Conservation (phyloP, 1,140 invertebrate genomes). For the Lepidostoma basale region DNA sequence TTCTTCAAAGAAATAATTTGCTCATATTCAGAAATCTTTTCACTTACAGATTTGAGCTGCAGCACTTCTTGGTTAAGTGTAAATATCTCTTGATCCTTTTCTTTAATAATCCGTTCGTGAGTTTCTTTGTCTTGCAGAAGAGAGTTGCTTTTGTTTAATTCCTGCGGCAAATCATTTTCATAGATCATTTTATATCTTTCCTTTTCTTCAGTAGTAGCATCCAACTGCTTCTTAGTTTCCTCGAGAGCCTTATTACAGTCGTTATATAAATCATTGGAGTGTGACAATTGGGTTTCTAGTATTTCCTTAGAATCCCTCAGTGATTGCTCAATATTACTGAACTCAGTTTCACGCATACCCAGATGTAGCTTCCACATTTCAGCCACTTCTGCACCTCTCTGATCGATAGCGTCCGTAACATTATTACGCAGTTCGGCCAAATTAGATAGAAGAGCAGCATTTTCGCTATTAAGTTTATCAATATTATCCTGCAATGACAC, state of each 20-base stretch:
- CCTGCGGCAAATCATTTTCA: slow-evolving; percentile 56
- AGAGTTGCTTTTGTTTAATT: slow-evolving; percentile 57
- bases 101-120: slow-evolving; percentile 45
- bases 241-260: slow-evolving; percentile 45
- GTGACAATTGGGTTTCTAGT: slow-evolving; percentile 28
- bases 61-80: slow-evolving; percentile 14
- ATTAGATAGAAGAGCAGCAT: slow-evolving; percentile 55
- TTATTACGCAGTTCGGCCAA: slow-evolving; percentile 55
- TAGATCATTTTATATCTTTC: slow-evolving; percentile 53
- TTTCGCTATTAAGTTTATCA: slow-evolving; percentile 52
- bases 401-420: slow-evolving; percentile 62
- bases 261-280: slow-evolving; percentile 39
- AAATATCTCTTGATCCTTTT: slow-evolving; percentile 28
- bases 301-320: slow-evolving; percentile 53
- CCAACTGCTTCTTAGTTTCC: slow-evolving; percentile 55
- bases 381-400: slow-evolving; percentile 67
- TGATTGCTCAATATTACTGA: slow-evolving; percentile 59
- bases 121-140: slow-evolving; percentile 47
- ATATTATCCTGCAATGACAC: slow-evolving; percentile 33
- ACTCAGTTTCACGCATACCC: slow-evolving; percentile 64
- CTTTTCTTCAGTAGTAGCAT: slow-evolving; percentile 57
- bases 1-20: slow-evolving; percentile 28
- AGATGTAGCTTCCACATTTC: slow-evolving; percentile 71
- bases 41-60: slow-evolving; percentile 9
- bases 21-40: slow-evolving; percentile 12